Evolutionary conservation across 2,113 vertebrate genomes (phyloP), one percentile per base, ranked within the genome.

Genomic region (Petrocephalus microphthalmus): DNA sequence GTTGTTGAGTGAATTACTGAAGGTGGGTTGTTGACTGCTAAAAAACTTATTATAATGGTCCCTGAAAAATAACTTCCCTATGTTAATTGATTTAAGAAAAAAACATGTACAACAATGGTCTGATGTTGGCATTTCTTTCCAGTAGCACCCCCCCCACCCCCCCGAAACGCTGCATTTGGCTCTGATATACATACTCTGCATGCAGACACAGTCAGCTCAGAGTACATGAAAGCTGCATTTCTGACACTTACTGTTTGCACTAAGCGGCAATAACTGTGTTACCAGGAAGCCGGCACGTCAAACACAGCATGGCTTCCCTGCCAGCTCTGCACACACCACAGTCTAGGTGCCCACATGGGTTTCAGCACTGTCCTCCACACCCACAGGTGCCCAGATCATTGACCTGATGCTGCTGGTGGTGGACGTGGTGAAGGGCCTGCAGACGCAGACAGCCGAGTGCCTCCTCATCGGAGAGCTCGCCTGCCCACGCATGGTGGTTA

Each of bases 381-480:
- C 8, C 25, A 51, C 87, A 99, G 98, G 98, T 92, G 98, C 98
- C 84, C 98, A 99, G 94, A 99, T 99, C 90, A 99, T 99, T 25
- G 98, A 99, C 90, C 92, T 99, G 92, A 99, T 99, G 98, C 96
- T 99, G 95, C 94, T 99, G 88, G 98, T 99, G 90, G 97, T 99
- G 60, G 98, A 99, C 0, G 96, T 99, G 93, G 98, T 98, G 90
- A 99, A 99, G 92, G 98, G 98, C 0, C 95, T 99, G 94, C 98
- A 99, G 95, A 99, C 98, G 0, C 98, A 99, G 95, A 98, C 98
- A 20, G 98, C 98, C 0, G 98, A 99, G 91, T 99, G 98, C 93
- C 95, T 99, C 88, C 96, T 99, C 85, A 99, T 99, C 6, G 98
- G 98, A 87, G 97, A 99, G 90, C 97, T 99, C 22, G 97, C 98